These are phyloP conservation scores for Anarhynchus alexandrinus DNA, from an alignment of 2,113 vertebrate species.

Conservation along the genomic window DNA sequence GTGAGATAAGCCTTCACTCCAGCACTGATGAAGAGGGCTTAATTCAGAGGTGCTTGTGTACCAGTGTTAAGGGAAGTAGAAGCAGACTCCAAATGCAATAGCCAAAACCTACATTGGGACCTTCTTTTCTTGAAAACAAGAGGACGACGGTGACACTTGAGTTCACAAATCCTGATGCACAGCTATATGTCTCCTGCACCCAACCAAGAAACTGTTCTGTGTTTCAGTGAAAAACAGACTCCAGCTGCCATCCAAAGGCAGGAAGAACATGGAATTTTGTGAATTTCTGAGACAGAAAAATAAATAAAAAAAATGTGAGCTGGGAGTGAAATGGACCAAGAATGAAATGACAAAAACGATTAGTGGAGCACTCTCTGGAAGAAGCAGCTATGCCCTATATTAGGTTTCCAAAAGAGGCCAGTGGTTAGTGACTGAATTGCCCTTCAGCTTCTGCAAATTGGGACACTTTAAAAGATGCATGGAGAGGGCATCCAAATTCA, in stretches of 20 bases:
- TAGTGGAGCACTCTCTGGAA: background rate
- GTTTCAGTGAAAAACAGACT: background rate
- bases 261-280: background rate
- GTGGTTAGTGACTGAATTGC: background rate
- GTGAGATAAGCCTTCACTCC: background rate
- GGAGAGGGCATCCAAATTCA: background rate
- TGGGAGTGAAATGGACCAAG: background rate
- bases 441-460: background rate
- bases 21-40: background rate
- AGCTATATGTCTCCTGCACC: background rate
- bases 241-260: background rate
- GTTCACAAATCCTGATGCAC: background rate
- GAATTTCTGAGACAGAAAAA: background rate
- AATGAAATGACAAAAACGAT: background rate
- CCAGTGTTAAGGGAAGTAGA: background rate
- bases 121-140: background rate
- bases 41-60: background rate
- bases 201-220: background rate
- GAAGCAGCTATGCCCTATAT: background rate
- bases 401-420: background rate
- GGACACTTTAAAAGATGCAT: background rate
- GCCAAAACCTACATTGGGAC: background rate
- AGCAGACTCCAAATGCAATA: background rate
- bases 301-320: background rate
- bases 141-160: background rate